A percentile compares a stretch with the other conserved stretches of the same genome.
Conservation (phyloP, 2,797 vertebrate species). For the Melanotaenia boesemani region DNA sequence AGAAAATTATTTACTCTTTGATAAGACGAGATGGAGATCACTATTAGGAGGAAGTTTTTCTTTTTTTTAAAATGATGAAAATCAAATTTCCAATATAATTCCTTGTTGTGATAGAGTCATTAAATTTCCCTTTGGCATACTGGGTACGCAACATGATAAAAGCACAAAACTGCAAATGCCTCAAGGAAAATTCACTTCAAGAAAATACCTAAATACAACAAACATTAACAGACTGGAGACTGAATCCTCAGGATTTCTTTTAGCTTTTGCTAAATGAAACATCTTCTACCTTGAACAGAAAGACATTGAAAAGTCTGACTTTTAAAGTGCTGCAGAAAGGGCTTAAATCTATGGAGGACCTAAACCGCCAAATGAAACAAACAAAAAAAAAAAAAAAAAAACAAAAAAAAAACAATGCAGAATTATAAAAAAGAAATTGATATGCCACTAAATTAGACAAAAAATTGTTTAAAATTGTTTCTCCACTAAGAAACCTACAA, state of each 20-base stretch:
- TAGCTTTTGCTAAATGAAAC: constrained; percentile 36
- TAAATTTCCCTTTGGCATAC: constrained; percentile 10
- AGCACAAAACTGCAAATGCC: constrained; percentile 42
- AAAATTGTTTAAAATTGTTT: no score
- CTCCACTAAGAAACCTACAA: no score
- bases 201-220: constrained; percentile 30
- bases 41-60: constrained; percentile 9
- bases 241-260: constrained; percentile 37
- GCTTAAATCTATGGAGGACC: constrained; percentile 23
- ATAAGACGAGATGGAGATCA: constrained; percentile 45
- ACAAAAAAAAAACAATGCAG: no score
- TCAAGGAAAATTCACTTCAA: constrained; percentile 15
- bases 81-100: neutral
- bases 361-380: no score
- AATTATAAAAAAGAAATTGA: no score
- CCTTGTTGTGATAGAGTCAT: constrained; percentile 5
- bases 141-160: constrained; percentile 16
- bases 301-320: constrained; percentile 28
- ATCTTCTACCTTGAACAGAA: constrained; percentile 34
- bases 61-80: constrained; percentile 8
- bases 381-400: no score
- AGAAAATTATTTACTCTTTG: constrained; percentile 42
- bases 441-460: no score
- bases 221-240: constrained; percentile 16
- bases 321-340: constrained; percentile 33